Percentiles rank a stretch among this genome's conserved stretches.
These are phyloP conservation scores for Eumeta japonica DNA, from an alignment of 1,140 invertebrate species.

Conservation along the genomic window DNA sequence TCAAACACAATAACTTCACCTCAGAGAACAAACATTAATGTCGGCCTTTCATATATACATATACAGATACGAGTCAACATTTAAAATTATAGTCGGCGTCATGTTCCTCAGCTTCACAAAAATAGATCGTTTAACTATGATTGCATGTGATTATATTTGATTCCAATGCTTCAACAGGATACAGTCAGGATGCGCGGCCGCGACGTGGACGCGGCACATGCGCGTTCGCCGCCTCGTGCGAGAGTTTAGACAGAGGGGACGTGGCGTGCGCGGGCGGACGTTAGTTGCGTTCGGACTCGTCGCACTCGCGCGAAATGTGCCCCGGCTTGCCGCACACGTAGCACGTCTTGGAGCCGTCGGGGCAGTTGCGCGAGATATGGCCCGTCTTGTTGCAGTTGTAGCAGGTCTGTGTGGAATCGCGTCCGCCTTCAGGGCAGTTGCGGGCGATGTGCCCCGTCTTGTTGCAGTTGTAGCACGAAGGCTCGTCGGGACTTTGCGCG, in stretches of 20 bases:
- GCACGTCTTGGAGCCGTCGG: slow-evolving; percentile 80
- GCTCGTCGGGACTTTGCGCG: slow-evolving; percentile 74
- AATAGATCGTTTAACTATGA: slow-evolving; percentile 42
- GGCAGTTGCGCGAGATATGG: slow-evolving; percentile 87
- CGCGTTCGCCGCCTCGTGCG: slow-evolving; percentile 10
- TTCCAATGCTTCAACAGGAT: slow-evolving; percentile 42
- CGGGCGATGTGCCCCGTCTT: slow-evolving; percentile 86
- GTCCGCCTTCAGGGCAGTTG: slow-evolving; percentile 74
- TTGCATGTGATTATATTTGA: slow-evolving; percentile 46
- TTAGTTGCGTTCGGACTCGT: slow-evolving; percentile 71
- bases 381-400: slow-evolving; percentile 88
- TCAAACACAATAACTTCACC: slow-evolving; percentile 53
- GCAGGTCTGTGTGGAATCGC: slow-evolving; percentile 67
- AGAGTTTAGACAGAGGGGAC: slow-evolving; percentile 5
- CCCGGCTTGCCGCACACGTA: slow-evolving; percentile 87
- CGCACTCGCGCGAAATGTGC: slow-evolving; percentile 87
- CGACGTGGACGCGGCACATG: slow-evolving; percentile 17
- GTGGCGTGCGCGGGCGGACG: slow-evolving; percentile 19
- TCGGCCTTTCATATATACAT: slow-evolving; percentile 1
- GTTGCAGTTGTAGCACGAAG: slow-evolving; percentile 86
- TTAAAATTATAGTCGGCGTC: too few species aligned
- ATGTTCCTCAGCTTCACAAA: slow-evolving; percentile 48
- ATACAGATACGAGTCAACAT: slow-evolving; percentile 44
- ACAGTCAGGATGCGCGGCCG: slow-evolving; percentile 26
- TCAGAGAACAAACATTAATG: slow-evolving; percentile 53